Percentiles rank a stretch among this genome's conserved stretches.
phyloP scores from a whole-genome alignment of 2,797 vertebrate genomes.

The Sciaenops ocellatus region DNA sequence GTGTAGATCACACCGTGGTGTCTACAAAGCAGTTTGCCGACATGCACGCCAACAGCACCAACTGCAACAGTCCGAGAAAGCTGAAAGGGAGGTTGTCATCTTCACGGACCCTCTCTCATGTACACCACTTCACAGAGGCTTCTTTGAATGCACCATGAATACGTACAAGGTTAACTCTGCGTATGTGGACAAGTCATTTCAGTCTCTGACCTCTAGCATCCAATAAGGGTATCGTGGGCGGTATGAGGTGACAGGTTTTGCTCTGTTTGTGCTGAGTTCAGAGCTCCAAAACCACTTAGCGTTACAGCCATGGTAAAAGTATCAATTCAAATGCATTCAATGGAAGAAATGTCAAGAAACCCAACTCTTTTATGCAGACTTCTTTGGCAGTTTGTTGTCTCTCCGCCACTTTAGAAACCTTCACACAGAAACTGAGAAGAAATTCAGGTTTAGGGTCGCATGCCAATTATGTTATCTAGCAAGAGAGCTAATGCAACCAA shows the following conservation, averaged over 20 bases:
- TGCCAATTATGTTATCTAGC: neutral
- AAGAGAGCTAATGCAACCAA: neutral
- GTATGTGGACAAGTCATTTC: slow-evolving; percentile 3
- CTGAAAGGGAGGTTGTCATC: slow-evolving; percentile 4
- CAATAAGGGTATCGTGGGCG: neutral
- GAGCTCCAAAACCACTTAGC: neutral
- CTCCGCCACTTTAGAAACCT: neutral
- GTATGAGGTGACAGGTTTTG: neutral
- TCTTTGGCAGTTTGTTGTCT: neutral
- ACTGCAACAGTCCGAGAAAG: neutral
- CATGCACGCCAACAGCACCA: slow-evolving; percentile 10
- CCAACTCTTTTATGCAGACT: neutral
- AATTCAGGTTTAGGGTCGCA: too few relatives aligned
- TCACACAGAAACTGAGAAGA: neutral
- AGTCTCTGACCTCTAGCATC: neutral
- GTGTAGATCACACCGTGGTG: slow-evolving; percentile 42
- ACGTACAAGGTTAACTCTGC: neutral
- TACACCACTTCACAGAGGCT: slow-evolving; percentile 4
- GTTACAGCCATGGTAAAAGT: neutral
- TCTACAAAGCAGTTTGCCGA: slow-evolving; percentile 32
- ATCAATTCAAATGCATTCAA: slow-evolving; percentile 8
- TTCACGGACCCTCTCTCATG: neutral
- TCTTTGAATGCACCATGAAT: slow-evolving; percentile 13
- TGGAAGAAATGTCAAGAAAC: neutral
- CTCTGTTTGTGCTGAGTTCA: slow-evolving; percentile 6